A percentile compares a stretch with the other conserved stretches of the same genome.
Conservation (phyloP, 1,140 invertebrate genomes). For the Battus philenor region DNA sequence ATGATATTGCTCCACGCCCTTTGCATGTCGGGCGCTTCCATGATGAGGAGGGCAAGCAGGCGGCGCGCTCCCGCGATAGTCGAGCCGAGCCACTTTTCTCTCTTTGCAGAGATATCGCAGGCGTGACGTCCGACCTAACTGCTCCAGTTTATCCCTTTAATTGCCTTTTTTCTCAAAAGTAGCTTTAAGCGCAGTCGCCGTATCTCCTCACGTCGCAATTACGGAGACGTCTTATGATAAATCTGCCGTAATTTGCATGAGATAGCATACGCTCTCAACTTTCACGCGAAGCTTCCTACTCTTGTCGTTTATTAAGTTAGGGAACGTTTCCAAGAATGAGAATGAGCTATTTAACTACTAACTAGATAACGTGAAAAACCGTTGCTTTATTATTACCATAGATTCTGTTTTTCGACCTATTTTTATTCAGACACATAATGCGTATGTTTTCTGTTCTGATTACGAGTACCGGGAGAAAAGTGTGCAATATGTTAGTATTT, state of each 20-base stretch:
- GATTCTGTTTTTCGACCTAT: constrained; percentile 21
- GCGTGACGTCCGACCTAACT: constrained; percentile 59
- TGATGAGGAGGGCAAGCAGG: constrained; percentile 31
- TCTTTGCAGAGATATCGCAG: constrained; percentile 36
- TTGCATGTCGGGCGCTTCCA: constrained; percentile 55
- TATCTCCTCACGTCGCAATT: constrained; percentile 75
- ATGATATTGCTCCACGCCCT: constrained; percentile 72
- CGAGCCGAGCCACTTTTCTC: constrained; percentile 2
- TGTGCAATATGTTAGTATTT: constrained; percentile 40
- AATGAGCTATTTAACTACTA: constrained; percentile 70
- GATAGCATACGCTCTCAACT: constrained; percentile 74
- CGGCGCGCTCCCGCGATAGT: constrained; percentile 19
- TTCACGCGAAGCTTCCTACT: constrained; percentile 68
- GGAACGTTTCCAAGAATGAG: constrained; percentile 67
- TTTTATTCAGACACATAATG: constrained; percentile 13
- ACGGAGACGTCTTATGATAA: constrained; percentile 74
- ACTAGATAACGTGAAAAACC: constrained; percentile 55
- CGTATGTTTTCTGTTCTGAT: background rate
- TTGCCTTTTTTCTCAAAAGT: constrained; percentile 71
- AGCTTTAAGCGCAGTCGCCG: constrained; percentile 60
- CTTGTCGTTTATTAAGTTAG: constrained; percentile 73
- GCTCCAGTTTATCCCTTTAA: constrained; percentile 73
- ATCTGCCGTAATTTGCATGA: constrained; percentile 75
- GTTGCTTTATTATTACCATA: constrained; percentile 30
- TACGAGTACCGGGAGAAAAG: constrained; percentile 16